Evolutionary conservation across 30 jellyfish, hydroid and myxozoan species (phyloP).

Genomic region (Aurelia aurita): DNA sequence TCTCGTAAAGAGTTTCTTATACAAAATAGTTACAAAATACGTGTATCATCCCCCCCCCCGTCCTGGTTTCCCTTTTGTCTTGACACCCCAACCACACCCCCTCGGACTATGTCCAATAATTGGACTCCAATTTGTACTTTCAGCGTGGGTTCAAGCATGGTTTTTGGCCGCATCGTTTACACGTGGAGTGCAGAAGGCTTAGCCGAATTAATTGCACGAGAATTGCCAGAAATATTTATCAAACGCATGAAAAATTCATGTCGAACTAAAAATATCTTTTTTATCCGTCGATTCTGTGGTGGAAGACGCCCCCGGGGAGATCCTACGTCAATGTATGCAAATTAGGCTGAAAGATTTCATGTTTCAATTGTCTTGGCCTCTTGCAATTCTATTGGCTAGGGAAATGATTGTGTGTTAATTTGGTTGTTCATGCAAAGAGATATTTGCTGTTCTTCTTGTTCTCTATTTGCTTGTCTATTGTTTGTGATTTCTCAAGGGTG

Average conservation of each 20-base stretch:
- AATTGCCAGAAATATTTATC: background rate
- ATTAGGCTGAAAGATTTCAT: background rate
- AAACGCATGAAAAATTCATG: constrained; percentile 45
- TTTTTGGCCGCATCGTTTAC: constrained; percentile 63
- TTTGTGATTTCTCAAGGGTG: background rate
- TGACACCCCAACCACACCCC: no score
- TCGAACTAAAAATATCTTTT: constrained; percentile 20
- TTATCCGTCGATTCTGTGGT: constrained; percentile 19
- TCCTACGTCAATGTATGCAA: constrained; percentile 50
- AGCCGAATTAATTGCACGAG: constrained; percentile 9
- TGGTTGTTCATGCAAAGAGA: constrained; percentile 9
- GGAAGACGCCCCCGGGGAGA: constrained; percentile 44
- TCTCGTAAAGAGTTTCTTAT: no score
- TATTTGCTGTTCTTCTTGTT: constrained; percentile 7
- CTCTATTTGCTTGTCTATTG: background rate
- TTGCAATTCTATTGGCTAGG: background rate
- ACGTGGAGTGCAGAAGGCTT: constrained; percentile 46
- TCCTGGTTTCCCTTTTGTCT: no score
- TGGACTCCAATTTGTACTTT: background rate
- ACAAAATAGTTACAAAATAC: no score
- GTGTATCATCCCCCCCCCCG: no score
- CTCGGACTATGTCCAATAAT: background rate
- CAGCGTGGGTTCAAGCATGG: background rate
- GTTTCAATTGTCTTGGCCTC: background rate
- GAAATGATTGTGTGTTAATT: background rate